phyloP scores from a whole-genome alignment of 1,140 invertebrate species.

The Psix sp. region DNA sequence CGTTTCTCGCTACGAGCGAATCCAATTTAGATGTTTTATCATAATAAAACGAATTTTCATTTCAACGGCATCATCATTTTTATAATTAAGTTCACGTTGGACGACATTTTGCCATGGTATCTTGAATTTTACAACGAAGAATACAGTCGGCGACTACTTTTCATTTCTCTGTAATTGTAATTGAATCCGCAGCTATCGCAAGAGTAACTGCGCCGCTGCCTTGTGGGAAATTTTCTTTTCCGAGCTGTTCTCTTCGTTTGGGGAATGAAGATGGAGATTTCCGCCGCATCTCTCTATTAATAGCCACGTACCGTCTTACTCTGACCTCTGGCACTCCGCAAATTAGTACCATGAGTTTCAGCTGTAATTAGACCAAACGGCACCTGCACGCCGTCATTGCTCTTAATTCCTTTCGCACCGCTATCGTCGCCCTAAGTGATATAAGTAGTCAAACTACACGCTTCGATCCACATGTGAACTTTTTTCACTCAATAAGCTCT shows the following conservation, averaged over 20 bases:
- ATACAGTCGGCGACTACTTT: no score
- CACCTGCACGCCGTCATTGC: constrained; percentile 49
- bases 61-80: constrained; percentile 13
- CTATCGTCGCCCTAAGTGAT: constrained; percentile 53
- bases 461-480: constrained; percentile 22
- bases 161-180: no score
- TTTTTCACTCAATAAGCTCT: not conserved
- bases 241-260: constrained; percentile 35
- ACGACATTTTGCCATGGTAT: no score
- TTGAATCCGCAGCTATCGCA: no score
- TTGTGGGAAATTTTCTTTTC: constrained; percentile 41
- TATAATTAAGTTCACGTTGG: no score
- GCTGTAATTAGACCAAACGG: constrained; percentile 60
- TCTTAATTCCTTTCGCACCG: constrained; percentile 51
- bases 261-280: constrained; percentile 54
- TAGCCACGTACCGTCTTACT: constrained; percentile 50
- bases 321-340: constrained; percentile 58
- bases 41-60: constrained; percentile 42
- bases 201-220: no score
- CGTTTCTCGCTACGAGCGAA: constrained; percentile 23
- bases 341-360: constrained; percentile 57
- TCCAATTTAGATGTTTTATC: constrained; percentile 53
- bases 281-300: constrained; percentile 50
- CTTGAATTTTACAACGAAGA: no score
- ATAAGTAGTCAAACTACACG: constrained; percentile 44